Base-by-base conservation (phyloP, 1,140 invertebrate genomes). In the Drosophila funebris region DNA sequence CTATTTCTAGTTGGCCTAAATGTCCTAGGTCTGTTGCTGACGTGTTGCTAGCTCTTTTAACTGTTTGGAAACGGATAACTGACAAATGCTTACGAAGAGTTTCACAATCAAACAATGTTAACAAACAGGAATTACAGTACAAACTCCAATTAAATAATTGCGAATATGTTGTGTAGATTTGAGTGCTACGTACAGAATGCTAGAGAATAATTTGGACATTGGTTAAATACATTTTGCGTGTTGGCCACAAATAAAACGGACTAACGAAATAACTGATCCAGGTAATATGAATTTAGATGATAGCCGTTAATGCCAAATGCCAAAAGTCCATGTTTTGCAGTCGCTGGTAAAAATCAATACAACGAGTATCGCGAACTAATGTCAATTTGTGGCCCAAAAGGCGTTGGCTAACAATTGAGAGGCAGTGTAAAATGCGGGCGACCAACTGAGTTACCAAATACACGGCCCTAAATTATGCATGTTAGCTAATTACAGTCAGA, bases 401-500 rank as follows among this genome's bases (percentile, higher is more conserved):
- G 69, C 58, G 71, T 76, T 67, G 53, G 31, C 52, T 29, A 56
- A 58, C 36, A 39, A 16, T 50, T 37, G 43, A 9, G 9, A 50
- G 58, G 27, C 44, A 50, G 20, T 61, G 58, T 61, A 52, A 43
- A 57, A 57, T 14, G 20, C 54, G 27, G 27, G 24, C n/a, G 18
- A 22, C 39, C 16, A 58, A 68, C 36, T 33, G 43, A 41, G 39
- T 27, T 33, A 54, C 48, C 60, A 18, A 57, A 27, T 64, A 46
- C 67, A 58, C 29, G 43, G 41, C 36, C 61, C 43, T 73, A 67
- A 78, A 81, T 85, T 85, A 78, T 78, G 74, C 82, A 87, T 67
- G 75, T 75, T 82, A 36, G 63, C 58, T 85, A 85, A 87, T 85
- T 81, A 87, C 70, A 87, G 56, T 66, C 60, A 78, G 69, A 68